A percentile compares a stretch with the other conserved stretches of the same genome.
Conservation (phyloP, 1,140 invertebrate genomes). For the Tribolium castaneum region DNA sequence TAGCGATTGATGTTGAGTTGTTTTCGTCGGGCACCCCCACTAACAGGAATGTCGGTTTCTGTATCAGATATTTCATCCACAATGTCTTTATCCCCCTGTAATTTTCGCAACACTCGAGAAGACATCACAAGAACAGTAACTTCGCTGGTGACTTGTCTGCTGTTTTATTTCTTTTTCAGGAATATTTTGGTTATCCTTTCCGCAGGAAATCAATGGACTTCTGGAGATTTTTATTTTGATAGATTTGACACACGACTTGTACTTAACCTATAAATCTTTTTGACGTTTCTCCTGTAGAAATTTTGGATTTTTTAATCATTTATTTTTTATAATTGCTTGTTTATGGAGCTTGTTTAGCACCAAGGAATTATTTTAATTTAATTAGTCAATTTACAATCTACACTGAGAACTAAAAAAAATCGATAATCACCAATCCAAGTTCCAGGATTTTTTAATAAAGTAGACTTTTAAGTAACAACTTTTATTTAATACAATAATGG, state of each 20-base stretch:
- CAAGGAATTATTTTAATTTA: no score
- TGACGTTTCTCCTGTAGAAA: neutral
- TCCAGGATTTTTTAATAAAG: neutral
- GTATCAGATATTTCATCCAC: slow-evolving; percentile 67
- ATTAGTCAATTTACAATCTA: no score
- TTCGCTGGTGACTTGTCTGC: neutral
- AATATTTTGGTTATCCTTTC: neutral
- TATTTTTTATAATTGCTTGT: no score
- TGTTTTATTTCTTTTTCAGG: slow-evolving; percentile 1
- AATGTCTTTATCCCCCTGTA: slow-evolving; percentile 68
- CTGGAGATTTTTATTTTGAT: slow-evolving; percentile 26
- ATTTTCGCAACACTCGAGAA: slow-evolving; percentile 71
- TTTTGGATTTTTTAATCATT: no score
- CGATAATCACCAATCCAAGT: no score
- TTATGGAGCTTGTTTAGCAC: no score
- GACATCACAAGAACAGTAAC: slow-evolving; percentile 66
- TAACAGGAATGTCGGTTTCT: slow-evolving; percentile 64
- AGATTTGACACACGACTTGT: slow-evolving; percentile 4
- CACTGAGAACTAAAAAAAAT: no score
- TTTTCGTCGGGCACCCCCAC: slow-evolving; percentile 65
- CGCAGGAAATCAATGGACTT: slow-evolving; percentile 7
- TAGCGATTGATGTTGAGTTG: slow-evolving; percentile 71
- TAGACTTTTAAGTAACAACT: neutral
- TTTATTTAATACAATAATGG: neutral
- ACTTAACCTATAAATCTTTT: slow-evolving; percentile 23